These are phyloP conservation scores for Hirtodrosophila histrioides DNA, from an alignment of 2,888 invertebrate genomes.

Conservation along the genomic window DNA sequence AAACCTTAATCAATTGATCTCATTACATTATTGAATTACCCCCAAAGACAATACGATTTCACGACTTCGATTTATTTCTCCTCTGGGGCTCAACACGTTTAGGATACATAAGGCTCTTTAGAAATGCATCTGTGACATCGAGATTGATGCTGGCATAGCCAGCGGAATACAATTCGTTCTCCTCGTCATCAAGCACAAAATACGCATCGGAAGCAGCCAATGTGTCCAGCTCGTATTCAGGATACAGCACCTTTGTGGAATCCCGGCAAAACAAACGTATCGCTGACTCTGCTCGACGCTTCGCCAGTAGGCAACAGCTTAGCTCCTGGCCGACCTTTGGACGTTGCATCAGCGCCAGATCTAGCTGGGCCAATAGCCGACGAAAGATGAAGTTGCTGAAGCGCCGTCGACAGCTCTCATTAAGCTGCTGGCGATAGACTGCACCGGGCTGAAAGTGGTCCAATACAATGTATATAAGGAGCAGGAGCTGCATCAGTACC, in stretches of 20 bases:
- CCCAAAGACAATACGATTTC: background rate
- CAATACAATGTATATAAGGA: conserved; percentile 36
- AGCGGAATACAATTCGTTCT: conserved; percentile 20
- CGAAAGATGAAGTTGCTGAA: conserved; percentile 54
- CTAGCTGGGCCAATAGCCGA: conserved; percentile 49
- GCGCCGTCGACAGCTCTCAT: conserved; percentile 33
- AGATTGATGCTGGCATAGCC: conserved; percentile 42
- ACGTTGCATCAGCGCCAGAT: conserved; percentile 18
- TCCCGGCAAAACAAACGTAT: conserved; percentile 53
- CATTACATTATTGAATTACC: background rate
- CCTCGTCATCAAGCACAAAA: conserved; percentile 47
- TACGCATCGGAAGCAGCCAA: conserved; percentile 35
- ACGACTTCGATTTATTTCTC: conserved; percentile 16
- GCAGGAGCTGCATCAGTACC: conserved; percentile 38
- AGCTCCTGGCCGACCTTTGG: conserved; percentile 17
- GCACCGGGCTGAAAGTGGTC: conserved; percentile 24
- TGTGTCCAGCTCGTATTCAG: conserved; percentile 24
- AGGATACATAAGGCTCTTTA: conserved; percentile 46
- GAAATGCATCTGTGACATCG: conserved; percentile 43
- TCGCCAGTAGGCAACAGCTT: conserved; percentile 16
- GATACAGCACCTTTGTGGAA: conserved; percentile 45
- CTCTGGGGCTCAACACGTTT: conserved; percentile 19
- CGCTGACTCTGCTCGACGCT: conserved; percentile 23
- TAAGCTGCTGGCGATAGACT: conserved; percentile 25
- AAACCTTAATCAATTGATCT: too few species aligned